A percentile compares a stretch with the other conserved stretches of the same genome.
phyloP scores from a whole-genome alignment of 2,797 vertebrate genomes.

The Rhinella marina region DNA sequence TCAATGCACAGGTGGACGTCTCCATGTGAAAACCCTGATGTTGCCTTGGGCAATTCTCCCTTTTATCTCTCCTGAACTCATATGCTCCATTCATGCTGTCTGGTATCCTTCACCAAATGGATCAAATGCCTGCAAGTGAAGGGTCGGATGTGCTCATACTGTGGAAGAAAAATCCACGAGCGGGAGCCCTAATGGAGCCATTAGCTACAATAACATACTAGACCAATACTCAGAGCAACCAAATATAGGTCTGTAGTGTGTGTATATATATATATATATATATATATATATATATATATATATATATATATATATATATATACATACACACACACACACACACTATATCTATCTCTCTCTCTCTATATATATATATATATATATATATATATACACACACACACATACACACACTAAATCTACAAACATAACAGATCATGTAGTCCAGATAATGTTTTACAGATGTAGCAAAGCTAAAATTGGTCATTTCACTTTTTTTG shows the following conservation, averaged over 20 bases:
- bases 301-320: no score
- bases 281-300: not conserved
- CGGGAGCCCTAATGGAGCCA: conserved; percentile 72
- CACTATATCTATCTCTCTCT: no score
- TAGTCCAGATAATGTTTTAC: no score
- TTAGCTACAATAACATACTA: conserved; percentile 71
- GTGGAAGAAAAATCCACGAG: conserved; percentile 66
- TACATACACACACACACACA: no score
- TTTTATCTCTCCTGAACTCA: conserved; percentile 66
- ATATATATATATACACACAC: no score
- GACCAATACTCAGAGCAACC: not conserved
- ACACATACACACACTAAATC: no score
- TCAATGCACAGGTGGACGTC: not conserved
- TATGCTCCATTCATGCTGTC: conserved; percentile 61
- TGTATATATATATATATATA: not conserved
- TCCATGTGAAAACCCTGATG: conserved; percentile 14
- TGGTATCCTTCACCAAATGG: conserved; percentile 69
- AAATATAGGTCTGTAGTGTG: conserved; percentile 13
- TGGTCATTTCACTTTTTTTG: no score
- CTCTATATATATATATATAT: not conserved
- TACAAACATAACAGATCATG: no score
- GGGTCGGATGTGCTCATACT: conserved; percentile 66
- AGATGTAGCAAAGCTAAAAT: no score
- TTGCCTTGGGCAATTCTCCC: conserved; percentile 26
- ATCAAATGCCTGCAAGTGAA: conserved; percentile 73